A percentile compares a stretch with the other conserved stretches of the same genome.
Evolutionary conservation across 2,797 vertebrate species (phyloP).

Genomic region (Emydoidea blandingii): DNA sequence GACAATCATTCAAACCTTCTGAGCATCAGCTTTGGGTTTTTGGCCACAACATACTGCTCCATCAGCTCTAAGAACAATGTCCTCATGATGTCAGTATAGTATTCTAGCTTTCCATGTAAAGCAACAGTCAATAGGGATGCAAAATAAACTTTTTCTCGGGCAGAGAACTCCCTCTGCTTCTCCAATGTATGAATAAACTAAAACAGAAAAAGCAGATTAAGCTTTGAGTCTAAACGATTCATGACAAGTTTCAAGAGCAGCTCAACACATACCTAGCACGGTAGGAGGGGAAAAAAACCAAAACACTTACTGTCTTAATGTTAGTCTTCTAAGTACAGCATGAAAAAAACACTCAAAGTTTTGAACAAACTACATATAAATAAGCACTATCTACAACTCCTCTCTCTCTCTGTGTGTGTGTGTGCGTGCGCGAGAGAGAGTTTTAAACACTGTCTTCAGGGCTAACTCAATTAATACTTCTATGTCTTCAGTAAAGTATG

Average conservation of each 20-base stretch:
- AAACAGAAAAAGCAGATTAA: constrained; percentile 48
- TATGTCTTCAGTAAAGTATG: background rate
- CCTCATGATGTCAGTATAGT: constrained; percentile 98
- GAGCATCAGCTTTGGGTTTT: constrained; percentile 98
- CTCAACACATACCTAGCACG: constrained; percentile 6
- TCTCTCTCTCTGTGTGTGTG: background rate
- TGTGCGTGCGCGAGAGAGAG: background rate
- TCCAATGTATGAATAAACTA: constrained; percentile 98
- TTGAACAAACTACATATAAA: background rate
- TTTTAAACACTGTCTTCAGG: background rate
- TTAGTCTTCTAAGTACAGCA: background rate
- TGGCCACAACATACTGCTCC: constrained; percentile 97
- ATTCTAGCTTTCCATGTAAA: constrained; percentile 97
- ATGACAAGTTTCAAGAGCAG: constrained; percentile 3
- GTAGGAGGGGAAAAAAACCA: background rate
- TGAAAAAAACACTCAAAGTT: constrained; percentile 9
- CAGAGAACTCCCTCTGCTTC: constrained; percentile 94
- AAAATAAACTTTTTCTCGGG: constrained; percentile 95
- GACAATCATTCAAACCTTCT: constrained; percentile 86
- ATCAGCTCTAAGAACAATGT: constrained; percentile 95
- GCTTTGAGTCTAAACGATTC: background rate
- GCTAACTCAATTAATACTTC: background rate
- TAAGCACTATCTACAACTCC: background rate
- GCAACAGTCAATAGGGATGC: constrained; percentile 96
- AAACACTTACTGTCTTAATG: background rate